Base-by-base conservation (phyloP, 2,888 invertebrate genomes). In the Tortricodes alternella region DNA sequence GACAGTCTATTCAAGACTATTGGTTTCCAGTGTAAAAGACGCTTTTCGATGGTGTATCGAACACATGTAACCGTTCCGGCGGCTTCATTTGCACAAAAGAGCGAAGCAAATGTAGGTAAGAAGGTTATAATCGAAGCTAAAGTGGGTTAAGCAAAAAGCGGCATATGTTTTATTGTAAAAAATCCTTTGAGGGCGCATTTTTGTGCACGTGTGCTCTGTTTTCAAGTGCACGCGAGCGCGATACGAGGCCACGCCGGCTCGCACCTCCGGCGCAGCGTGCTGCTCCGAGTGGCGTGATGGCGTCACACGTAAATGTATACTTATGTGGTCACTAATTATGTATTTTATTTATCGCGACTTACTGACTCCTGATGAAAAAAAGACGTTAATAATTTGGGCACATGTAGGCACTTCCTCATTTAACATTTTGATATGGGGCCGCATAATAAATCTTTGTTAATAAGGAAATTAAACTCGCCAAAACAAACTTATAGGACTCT, bases 81-180 rank as follows among this genome's bases (percentile, higher is more conserved):
- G 78, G 79, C 80, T 80, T 78, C 73, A 74, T 72, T 70, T 72
- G 68, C 68, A 88, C 82, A 85, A 89, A 74, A 83, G 81, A 82
- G 76, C 83, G 78, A 63, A 80, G 84, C 87, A 80, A 89, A 89
- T 89, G 85, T 89, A 88, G 89, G 90, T 90, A 89, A 89, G 90
- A 89, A 87, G 89, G 89, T 85, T 84, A 89, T 89, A 80, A 89
- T 89, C 89, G 85, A 83, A 76, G 78, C 82, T 76, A 86, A 89
- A 89, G 89, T 89, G 88, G 89, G 89, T 90, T 89, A 90, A 88
- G 89, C 85, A 87, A 89, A 89, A 89, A 86, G 82, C 84, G 85
- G 86, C 89, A 89, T 84, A 87, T 88, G 87, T 87, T 88, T 85
- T 86, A 80, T 85, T 84, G 76, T 80, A 89, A 89, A 89, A 90